A percentile compares a stretch with the other conserved stretches of the same genome.
These are phyloP conservation scores for Hydriomena furcata DNA, from an alignment of 2,888 invertebrate species.

Conservation along the genomic window DNA sequence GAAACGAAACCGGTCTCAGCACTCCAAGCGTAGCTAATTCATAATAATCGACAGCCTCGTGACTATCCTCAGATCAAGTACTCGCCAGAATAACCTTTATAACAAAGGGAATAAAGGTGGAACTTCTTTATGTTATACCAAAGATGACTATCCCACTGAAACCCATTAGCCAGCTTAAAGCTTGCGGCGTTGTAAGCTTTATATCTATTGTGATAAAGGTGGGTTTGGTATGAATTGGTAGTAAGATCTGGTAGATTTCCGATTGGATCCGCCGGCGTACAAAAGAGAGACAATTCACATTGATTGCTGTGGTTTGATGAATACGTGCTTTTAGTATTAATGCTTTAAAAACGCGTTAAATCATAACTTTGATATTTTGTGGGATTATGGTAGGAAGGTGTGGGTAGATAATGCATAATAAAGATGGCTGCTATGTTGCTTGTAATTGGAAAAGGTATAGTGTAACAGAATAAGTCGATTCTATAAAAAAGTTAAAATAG, in stretches of 20 bases:
- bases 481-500: too few relatives aligned
- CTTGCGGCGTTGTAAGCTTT: conserved; percentile 12
- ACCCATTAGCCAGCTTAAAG: conserved; percentile 19
- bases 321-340: conserved; percentile 45
- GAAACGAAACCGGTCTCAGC: conserved; percentile 30
- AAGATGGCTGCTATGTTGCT: background rate
- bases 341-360: conserved; percentile 37
- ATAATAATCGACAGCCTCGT: conserved; percentile 61
- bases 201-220: conserved; percentile 6
- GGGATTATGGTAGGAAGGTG: conserved; percentile 25
- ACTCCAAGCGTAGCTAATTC: conserved; percentile 60
- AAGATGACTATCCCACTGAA: conserved; percentile 24
- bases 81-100: conserved; percentile 25
- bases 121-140: conserved; percentile 5
- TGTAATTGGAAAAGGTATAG: too few relatives aligned
- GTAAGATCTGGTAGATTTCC: conserved; percentile 15
- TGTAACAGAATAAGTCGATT: too few relatives aligned
- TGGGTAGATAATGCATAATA: background rate
- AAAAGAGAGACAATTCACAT: conserved; percentile 51
- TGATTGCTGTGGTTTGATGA: conserved; percentile 55
- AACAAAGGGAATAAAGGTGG: conserved; percentile 1
- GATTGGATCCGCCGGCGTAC: conserved; percentile 53
- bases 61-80: conserved; percentile 45
- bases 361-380: conserved; percentile 31
- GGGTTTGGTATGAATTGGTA: conserved; percentile 2